Evolutionary conservation across 2,113 vertebrate species (phyloP).

Genomic region (Python bivittatus): DNA sequence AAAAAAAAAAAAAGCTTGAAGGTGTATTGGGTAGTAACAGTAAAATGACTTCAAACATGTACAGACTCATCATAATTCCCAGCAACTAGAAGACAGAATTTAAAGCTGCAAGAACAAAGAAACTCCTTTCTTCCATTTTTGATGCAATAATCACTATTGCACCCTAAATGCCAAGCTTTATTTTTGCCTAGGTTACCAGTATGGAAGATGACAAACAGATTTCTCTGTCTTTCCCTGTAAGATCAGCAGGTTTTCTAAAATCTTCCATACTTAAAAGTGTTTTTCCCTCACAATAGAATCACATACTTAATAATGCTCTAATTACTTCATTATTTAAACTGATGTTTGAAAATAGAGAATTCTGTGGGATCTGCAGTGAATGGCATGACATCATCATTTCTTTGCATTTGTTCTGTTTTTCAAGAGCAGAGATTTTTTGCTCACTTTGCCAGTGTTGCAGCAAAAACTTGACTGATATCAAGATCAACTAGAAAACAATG

Average conservation of each 20-base stretch:
- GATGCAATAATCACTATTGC: not conserved
- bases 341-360: not conserved
- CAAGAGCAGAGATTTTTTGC: constrained; percentile 19
- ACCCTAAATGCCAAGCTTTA: not conserved
- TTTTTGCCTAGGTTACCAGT: not conserved
- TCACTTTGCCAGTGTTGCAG: constrained; percentile 53
- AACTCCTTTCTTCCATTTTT: not conserved
- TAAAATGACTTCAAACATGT: not conserved
- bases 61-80: not conserved
- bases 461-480: constrained; percentile 60
- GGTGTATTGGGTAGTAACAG: not conserved
- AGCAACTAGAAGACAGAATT: not conserved
- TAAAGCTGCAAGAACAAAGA: not conserved
- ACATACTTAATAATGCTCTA: not conserved
- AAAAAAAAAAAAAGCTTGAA: not conserved
- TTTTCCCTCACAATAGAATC: not conserved
- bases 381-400: constrained; percentile 32
- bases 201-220: not conserved
- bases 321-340: not conserved
- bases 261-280: constrained; percentile 1
- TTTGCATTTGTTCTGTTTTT: not conserved
- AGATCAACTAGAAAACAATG: constrained; percentile 53
- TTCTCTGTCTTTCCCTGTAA: not conserved
- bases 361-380: constrained; percentile 28
- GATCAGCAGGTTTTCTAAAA: not conserved